phyloP scores from a whole-genome alignment of 1,140 invertebrate species.

The Dendrolimus kikuchii region DNA sequence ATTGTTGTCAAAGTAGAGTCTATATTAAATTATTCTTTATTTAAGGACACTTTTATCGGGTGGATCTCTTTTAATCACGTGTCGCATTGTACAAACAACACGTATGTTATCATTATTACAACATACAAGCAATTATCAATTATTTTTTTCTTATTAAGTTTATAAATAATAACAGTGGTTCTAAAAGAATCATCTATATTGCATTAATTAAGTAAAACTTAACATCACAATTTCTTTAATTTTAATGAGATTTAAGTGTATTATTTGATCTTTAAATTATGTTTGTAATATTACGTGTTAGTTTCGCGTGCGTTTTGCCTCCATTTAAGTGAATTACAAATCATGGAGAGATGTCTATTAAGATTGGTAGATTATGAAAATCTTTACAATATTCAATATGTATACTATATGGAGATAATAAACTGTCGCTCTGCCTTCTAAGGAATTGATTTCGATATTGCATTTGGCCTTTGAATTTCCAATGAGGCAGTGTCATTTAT shows the following conservation, averaged over 20 bases:
- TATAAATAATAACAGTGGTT: slow-evolving; percentile 10
- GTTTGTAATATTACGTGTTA: too few relatives aligned
- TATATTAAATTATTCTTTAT: slow-evolving; percentile 44
- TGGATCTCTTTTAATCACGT: slow-evolving; percentile 8
- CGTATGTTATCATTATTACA: background rate
- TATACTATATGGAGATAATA: slow-evolving; percentile 10
- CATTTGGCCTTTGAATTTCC: slow-evolving; percentile 28
- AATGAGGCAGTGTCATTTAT: slow-evolving; percentile 11
- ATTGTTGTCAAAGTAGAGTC: slow-evolving; percentile 38
- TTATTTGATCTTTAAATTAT: too few relatives aligned
- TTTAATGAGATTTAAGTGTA: too few relatives aligned
- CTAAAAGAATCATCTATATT: slow-evolving; percentile 3
- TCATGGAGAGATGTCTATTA: too few relatives aligned
- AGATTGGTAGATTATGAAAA: background rate
- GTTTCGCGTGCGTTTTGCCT: too few relatives aligned
- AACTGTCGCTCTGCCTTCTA: slow-evolving; percentile 24
- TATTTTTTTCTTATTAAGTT: slow-evolving; percentile 2
- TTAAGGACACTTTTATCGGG: slow-evolving; percentile 15
- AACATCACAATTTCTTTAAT: too few relatives aligned
- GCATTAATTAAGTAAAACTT: too few relatives aligned
- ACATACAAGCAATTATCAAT: too few relatives aligned
- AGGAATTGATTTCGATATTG: slow-evolving; percentile 44
- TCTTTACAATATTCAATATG: slow-evolving; percentile 13
- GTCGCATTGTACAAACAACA: background rate
- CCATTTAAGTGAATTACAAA: too few relatives aligned